These are phyloP conservation scores for Intellagama lesueurii DNA, from an alignment of 2,797 vertebrate genomes.

Conservation along the genomic window DNA sequence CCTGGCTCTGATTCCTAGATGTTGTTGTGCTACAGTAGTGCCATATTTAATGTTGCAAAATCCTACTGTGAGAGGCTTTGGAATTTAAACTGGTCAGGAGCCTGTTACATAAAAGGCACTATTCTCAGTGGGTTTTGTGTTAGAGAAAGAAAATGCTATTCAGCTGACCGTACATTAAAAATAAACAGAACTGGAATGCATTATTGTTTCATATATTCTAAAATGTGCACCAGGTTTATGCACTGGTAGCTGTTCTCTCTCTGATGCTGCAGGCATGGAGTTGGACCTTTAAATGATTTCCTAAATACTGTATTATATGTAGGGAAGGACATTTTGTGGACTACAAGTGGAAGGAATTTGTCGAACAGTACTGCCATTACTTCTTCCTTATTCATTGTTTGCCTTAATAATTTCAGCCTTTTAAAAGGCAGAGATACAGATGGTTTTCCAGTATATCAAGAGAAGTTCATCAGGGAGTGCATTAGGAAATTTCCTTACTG, in stretches of 20 bases:
- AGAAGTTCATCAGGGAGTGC: conserved; percentile 94
- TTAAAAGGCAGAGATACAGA: conserved; percentile 92
- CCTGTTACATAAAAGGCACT: neutral
- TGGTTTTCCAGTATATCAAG: conserved; percentile 92
- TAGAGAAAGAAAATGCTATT: neutral
- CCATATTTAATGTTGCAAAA: no score
- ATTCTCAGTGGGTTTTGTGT: neutral
- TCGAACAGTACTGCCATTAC: neutral
- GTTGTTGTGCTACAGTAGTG: no score
- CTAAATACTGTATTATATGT: neutral
- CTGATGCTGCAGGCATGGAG: neutral
- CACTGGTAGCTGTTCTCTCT: neutral
- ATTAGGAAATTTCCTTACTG: conserved; percentile 96
- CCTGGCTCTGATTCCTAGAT: no score
- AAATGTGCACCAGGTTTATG: neutral
- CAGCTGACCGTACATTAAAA: neutral
- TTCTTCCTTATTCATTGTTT: conserved; percentile 1
- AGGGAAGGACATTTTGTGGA: neutral
- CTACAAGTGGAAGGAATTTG: neutral
- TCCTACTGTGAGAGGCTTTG: no score
- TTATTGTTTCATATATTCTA: neutral
- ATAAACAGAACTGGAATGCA: neutral
- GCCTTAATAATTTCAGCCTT: conserved; percentile 80
- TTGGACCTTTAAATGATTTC: neutral
- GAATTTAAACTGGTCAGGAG: no score